phyloP scores from a whole-genome alignment of 2,797 vertebrate species.

The Cheirogaleus major region DNA sequence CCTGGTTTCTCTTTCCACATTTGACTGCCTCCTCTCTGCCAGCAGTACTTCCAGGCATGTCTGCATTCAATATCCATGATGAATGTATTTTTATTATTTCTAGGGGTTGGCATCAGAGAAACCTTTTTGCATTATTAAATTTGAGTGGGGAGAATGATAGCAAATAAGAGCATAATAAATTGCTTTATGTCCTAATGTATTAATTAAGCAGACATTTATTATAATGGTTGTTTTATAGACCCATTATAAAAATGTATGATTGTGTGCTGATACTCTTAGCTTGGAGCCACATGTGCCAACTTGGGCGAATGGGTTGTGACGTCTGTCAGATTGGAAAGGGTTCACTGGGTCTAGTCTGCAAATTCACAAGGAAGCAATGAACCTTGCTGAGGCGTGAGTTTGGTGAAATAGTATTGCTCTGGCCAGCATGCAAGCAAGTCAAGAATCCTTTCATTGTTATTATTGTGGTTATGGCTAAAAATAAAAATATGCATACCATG shows the following conservation, averaged over 20 bases:
- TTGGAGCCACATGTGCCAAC: slow-evolving; percentile 60
- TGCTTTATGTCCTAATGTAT: slow-evolving; percentile 86
- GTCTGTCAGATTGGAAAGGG: slow-evolving; percentile 57
- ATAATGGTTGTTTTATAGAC: slow-evolving; percentile 86
- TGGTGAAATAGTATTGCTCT: background rate
- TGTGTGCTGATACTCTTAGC: slow-evolving; percentile 73
- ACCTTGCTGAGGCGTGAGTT: slow-evolving; percentile 6
- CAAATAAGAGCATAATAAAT: slow-evolving; percentile 87
- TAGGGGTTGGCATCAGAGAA: slow-evolving; percentile 85
- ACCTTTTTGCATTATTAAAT: slow-evolving; percentile 89
- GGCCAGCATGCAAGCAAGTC: background rate
- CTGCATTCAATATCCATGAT: slow-evolving; percentile 80
- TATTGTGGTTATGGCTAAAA: background rate
- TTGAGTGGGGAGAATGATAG: slow-evolving; percentile 83
- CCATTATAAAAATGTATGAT: slow-evolving; percentile 85
- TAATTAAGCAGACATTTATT: slow-evolving; percentile 90
- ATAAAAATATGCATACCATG: background rate
- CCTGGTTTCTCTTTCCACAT: slow-evolving; percentile 70
- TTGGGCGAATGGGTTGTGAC: slow-evolving; percentile 67
- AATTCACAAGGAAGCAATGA: slow-evolving; percentile 47
- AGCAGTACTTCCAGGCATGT: slow-evolving; percentile 74
- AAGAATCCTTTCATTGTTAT: slow-evolving; percentile 18
- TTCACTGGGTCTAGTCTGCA: slow-evolving; percentile 48
- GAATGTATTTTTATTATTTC: slow-evolving; percentile 87
- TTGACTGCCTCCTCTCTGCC: slow-evolving; percentile 68